Conservation (phyloP, 2,797 vertebrate species). For the Setipinna tenuifilis region DNA sequence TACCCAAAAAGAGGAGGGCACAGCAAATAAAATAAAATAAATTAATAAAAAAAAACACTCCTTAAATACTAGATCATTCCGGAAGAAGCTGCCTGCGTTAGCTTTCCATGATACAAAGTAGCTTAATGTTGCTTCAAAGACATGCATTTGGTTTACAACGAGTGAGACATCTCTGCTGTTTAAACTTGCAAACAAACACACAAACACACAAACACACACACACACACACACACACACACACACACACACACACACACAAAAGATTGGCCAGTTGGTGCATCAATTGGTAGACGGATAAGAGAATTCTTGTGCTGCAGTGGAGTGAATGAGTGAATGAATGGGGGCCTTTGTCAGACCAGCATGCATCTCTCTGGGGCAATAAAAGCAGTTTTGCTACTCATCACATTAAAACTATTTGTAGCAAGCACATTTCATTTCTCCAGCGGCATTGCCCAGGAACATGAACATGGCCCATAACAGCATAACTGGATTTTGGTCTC, state of each 20-base stretch:
- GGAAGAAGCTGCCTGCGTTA: neutral
- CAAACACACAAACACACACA: neutral
- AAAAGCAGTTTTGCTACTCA: slow-evolving; percentile 22
- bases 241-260: neutral
- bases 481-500: slow-evolving; percentile 45
- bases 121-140: slow-evolving; percentile 40
- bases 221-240: slow-evolving; percentile 29
- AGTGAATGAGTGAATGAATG: neutral
- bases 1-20: neutral
- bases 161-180: neutral
- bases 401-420: slow-evolving; percentile 29
- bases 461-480: neutral
- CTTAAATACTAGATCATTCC: neutral
- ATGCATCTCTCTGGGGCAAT: slow-evolving; percentile 21
- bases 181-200: neutral
- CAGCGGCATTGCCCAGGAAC: slow-evolving; percentile 30
- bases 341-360: slow-evolving; percentile 17
- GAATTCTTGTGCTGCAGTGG: neutral
- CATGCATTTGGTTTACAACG: neutral
- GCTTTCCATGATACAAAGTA: neutral
- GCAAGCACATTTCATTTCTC: slow-evolving; percentile 14
- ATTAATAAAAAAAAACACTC: neutral
- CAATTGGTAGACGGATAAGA: neutral
- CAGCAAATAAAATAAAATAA: neutral
- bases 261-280: neutral